Percentiles rank a stretch among this genome's conserved stretches.
These are phyloP conservation scores for Notolabrus celidotus DNA, from an alignment of 2,797 vertebrate species.

Conservation along the genomic window DNA sequence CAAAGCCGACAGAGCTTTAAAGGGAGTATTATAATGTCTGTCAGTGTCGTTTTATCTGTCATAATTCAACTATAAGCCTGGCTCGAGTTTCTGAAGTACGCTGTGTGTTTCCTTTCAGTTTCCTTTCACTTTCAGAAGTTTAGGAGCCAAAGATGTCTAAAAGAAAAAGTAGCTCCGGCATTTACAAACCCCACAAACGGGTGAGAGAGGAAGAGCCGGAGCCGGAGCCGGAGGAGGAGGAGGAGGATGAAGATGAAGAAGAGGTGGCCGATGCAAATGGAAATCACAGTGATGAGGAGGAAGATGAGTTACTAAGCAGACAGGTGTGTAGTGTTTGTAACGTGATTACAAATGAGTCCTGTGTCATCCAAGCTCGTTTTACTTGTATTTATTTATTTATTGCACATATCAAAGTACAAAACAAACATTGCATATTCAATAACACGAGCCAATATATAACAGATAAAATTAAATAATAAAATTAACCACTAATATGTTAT, in stretches of 20 bases:
- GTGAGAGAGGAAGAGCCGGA: too few species aligned
- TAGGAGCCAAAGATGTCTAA: slow-evolving; percentile 78
- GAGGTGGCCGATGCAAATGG: slow-evolving; percentile 4
- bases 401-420: too few species aligned
- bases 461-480: too few species aligned
- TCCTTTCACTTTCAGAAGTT: background rate
- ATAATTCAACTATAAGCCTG: too few species aligned
- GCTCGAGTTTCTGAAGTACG: too few species aligned
- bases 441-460: too few species aligned
- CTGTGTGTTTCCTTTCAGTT: slow-evolving; percentile 36
- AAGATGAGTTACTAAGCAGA: background rate
- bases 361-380: too few species aligned
- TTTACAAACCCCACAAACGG: slow-evolving; percentile 63
- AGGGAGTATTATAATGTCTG: background rate
- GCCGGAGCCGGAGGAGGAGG: slow-evolving; percentile 32
- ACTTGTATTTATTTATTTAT: too few species aligned
- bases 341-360: too few species aligned
- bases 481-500: too few species aligned
- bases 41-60: background rate
- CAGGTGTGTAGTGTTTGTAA: slow-evolving; percentile 40
- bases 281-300: slow-evolving; percentile 27
- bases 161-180: slow-evolving; percentile 61
- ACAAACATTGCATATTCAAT: too few species aligned
- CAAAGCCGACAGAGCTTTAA: background rate
- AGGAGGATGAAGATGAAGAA: slow-evolving; percentile 29